Percentiles rank a stretch among this genome's conserved stretches.
These are phyloP conservation scores for Dipodomys stephensi DNA, from an alignment of 2,113 vertebrate genomes.

Conservation along the genomic window DNA sequence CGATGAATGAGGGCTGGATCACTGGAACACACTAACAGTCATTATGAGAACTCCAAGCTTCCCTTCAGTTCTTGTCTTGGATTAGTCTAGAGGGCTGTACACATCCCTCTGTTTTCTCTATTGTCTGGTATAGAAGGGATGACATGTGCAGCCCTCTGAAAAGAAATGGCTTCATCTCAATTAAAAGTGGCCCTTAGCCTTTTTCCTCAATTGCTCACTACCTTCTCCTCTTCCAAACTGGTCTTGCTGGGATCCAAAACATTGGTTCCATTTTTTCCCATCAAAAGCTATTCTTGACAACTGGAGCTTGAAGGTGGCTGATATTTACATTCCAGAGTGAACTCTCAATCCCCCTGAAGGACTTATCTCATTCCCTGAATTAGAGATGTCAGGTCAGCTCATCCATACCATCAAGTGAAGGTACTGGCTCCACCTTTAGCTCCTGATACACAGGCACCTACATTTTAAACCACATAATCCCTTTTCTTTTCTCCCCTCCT, in stretches of 20 bases:
- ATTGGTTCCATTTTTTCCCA: background rate
- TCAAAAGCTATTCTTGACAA: background rate
- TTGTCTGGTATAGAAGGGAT: background rate
- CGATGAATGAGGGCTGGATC: background rate
- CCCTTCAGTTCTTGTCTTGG: background rate
- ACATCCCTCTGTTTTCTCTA: background rate
- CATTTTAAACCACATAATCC: background rate
- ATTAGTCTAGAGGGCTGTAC: background rate
- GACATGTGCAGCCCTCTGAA: background rate
- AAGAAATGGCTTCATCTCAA: background rate
- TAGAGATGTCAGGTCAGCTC: background rate
- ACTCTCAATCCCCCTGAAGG: background rate
- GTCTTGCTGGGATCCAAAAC: background rate
- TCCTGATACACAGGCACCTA: background rate
- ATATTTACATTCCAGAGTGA: background rate
- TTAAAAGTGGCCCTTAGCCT: background rate
- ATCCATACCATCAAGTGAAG: background rate
- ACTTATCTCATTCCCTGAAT: background rate
- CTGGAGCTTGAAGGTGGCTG: background rate
- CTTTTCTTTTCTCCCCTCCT: background rate
- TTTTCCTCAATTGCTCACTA: background rate
- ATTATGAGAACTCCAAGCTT: background rate
- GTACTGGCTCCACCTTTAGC: background rate
- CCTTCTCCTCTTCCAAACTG: background rate
- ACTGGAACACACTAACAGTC: background rate